phyloP scores from a whole-genome alignment of 2,888 invertebrate species.

The Drosophila atripex region DNA sequence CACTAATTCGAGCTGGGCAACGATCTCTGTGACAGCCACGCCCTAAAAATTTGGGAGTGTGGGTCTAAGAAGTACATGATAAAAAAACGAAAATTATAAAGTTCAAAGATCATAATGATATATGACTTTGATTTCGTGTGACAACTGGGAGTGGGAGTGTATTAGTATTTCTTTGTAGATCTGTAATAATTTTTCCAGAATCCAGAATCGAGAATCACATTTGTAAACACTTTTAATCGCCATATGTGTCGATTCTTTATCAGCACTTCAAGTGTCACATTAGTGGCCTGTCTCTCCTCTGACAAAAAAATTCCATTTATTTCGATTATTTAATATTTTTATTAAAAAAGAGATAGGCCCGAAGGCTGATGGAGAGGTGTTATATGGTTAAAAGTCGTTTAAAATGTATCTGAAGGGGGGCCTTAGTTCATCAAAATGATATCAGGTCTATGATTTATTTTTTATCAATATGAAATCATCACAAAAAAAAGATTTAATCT shows the following conservation, averaged over 20 bases:
- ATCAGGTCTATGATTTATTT: neutral
- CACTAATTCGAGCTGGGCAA: slow-evolving; percentile 59
- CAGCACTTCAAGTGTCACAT: slow-evolving; percentile 35
- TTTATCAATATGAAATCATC: slow-evolving; percentile 1
- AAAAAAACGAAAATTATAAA: slow-evolving; percentile 9
- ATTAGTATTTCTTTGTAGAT: neutral
- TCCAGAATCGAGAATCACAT: neutral
- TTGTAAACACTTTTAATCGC: slow-evolving; percentile 20
- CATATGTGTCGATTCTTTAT: slow-evolving; percentile 29
- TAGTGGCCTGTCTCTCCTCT: slow-evolving; percentile 22
- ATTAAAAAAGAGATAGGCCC: slow-evolving; percentile 16
- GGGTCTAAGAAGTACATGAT: neutral
- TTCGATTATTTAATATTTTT: neutral
- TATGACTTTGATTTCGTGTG: neutral
- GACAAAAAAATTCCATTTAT: slow-evolving; percentile 1
- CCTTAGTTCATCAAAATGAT: slow-evolving; percentile 10
- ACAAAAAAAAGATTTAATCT: neutral
- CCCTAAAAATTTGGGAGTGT: slow-evolving; percentile 42
- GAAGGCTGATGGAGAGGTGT: slow-evolving; percentile 32
- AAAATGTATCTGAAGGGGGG: slow-evolving; percentile 19
- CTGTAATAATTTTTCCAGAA: neutral
- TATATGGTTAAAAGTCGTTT: slow-evolving; percentile 30
- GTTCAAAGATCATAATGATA: slow-evolving; percentile 1
- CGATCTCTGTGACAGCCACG: slow-evolving; percentile 47
- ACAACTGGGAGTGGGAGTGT: neutral